Base-by-base conservation (phyloP, 2,113 vertebrate species). In the Haemorhous mexicanus region DNA sequence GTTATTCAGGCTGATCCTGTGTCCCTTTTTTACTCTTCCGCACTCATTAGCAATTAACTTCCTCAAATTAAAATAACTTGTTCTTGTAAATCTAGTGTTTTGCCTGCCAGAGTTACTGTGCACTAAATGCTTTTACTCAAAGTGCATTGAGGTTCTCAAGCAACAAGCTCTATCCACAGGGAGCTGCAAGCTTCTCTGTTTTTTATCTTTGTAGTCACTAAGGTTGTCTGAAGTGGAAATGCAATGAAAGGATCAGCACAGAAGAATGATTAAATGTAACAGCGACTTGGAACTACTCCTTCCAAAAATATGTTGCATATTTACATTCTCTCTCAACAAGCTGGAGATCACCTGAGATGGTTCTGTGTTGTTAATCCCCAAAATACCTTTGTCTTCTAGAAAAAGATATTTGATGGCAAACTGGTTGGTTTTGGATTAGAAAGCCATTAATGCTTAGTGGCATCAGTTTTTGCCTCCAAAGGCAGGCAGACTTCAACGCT, bases 11-110 rank as follows among this genome's bases (percentile, higher is more conserved):
- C 10, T 79, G 44, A 55, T 85, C 9, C 16, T 6, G 4, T 91
- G 55, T 78, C 5, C 13, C 18, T 27, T 84, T 49, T 83, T 26
- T 55, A 3, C 30, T 93, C 27, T 39, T 83, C 27, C 8, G 1
- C 6, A 41, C 24, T 66, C 35, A 23, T 75, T 53, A 90, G 32
- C 30, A 70, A 62, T 88, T 89, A 69, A 63, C 21, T 92, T 68
- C 33, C 46, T 83, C 62, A 70, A 93, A 93, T 88, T 87, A 74
- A 92, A 94, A 76, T 74, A 74, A 77, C 46, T 79, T 79, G 26
- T 56, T 93, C 52, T 78, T 73, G 20, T 93, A 93, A 87, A 69
- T 46, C 28, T 39, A 77, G 53, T 55, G 55, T 80, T 96, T 85
- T 92, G 32, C 50, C 56, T 91, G 39, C 49, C 56, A 74, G 62